Conservation (phyloP, 2,797 vertebrate genomes). For the Knipowitschia caucasica region DNA sequence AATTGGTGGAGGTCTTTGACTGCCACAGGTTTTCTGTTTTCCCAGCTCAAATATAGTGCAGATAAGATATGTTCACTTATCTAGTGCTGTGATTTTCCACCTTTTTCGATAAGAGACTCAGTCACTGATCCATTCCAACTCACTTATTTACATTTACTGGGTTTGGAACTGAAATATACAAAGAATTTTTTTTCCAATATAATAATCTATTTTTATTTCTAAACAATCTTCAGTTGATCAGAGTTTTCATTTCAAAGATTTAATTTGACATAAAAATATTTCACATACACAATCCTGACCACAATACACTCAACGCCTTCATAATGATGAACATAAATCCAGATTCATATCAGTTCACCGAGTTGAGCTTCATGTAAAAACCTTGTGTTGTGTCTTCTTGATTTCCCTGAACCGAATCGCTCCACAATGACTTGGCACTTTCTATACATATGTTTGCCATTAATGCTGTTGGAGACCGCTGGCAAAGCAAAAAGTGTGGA, state of each 20-base stretch:
- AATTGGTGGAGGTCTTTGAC: constrained; percentile 5
- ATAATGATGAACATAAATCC: neutral
- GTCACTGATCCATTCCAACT: neutral
- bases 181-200: too few species aligned
- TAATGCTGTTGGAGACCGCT: constrained; percentile 32
- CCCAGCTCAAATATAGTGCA: constrained; percentile 4
- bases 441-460: constrained; percentile 67
- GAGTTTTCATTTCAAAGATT: too few species aligned
- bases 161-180: neutral
- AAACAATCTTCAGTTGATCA: too few species aligned
- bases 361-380: constrained; percentile 9
- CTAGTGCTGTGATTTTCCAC: constrained; percentile 23
- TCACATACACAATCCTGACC: too few species aligned
- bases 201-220: too few species aligned
- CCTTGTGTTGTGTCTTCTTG: neutral
- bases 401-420: constrained; percentile 6
- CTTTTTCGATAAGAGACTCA: neutral
- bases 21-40: constrained; percentile 20
- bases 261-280: too few species aligned
- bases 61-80: constrained; percentile 8
- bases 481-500: neutral
- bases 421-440: constrained; percentile 73
- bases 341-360: constrained; percentile 12
- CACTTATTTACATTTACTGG: neutral
- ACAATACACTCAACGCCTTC: too few species aligned